Base-by-base conservation (phyloP, 2,113 vertebrate genomes). In the Cebus imitator region DNA sequence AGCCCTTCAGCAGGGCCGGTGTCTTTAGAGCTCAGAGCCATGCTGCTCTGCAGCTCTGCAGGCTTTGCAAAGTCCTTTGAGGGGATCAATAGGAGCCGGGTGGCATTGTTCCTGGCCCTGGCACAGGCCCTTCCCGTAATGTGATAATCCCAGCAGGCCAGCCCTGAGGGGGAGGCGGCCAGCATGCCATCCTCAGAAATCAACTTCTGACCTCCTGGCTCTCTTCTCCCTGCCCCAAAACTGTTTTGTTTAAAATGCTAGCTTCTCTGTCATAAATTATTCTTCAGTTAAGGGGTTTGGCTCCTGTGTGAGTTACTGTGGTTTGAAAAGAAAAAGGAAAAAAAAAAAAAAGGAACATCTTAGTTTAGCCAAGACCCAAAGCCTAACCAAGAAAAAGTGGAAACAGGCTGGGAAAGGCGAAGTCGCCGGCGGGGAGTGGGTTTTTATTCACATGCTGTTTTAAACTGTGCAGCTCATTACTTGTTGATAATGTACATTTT, bases 131-230 rank as follows among this genome's bases (percentile, higher is more conserved):
- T 3, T 7, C 0, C 5, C 6, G 66, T 94, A 98, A 98, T 70
- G 82, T 90, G 94, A 98, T 98, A 97, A 98, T 98, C 97, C 95
- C 96, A 37, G 55, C 91, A 96, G 79, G 83, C 97, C 8, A 0
- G 30, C 66, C 80, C 75, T 35, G 5, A 21, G 6, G 43, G 79
- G 73, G 89, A 76, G 88, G 88, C 87, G 25, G 83, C 97, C 40
- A 97, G 95, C 96, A 78, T 50, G 5, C 61, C 43, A 3, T 89
- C 72, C 94, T 98, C 0, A 0, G 94, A 94, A 81, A 83, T 98
- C 97, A 98, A 98, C 97, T 98, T 97, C 97, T 98, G 98, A 98
- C 96, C 97, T 91, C 92, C 76, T 91, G 88, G 40, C 1, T 96
- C 87, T 82, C 90, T 87, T 52, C 25, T 27, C 43, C 32, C 13